Evolutionary conservation across 2,113 vertebrate genomes (phyloP).

Genomic region (Festucalex cinctus): DNA sequence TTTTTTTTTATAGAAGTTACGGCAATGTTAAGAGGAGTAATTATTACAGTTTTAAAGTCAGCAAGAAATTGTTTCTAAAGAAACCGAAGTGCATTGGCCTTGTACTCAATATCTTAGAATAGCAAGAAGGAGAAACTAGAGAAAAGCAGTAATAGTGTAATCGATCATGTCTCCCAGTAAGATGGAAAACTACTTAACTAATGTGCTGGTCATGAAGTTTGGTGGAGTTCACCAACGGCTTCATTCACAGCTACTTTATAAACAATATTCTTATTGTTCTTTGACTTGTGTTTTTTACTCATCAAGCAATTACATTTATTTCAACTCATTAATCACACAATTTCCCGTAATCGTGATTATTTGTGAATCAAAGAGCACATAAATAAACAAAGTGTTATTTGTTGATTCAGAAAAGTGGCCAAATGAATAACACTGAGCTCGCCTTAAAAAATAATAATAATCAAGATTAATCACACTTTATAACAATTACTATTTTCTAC

Average conservation of each 20-base stretch:
- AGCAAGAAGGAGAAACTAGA: constrained; percentile 6
- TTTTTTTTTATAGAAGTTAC: not conserved
- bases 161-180: constrained; percentile 31
- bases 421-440: too few relatives aligned
- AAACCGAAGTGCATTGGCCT: not conserved
- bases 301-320: too few relatives aligned
- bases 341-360: too few relatives aligned
- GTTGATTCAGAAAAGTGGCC: too few relatives aligned
- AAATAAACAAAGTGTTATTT: too few relatives aligned
- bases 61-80: not conserved
- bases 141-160: constrained; percentile 22
- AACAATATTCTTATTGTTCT: not conserved
- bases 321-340: too few relatives aligned
- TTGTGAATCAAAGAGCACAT: too few relatives aligned
- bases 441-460: too few relatives aligned
- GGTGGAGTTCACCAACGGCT: not conserved
- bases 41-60: not conserved
- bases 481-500: too few relatives aligned
- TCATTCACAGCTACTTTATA: not conserved
- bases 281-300: not conserved
- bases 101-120: not conserved
- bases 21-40: not conserved
- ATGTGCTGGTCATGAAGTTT: constrained; percentile 4
- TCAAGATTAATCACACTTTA: too few relatives aligned
- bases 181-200: constrained; percentile 3